phyloP scores from a whole-genome alignment of 2,113 vertebrate species.

The Callocephalon fimbriatum region DNA sequence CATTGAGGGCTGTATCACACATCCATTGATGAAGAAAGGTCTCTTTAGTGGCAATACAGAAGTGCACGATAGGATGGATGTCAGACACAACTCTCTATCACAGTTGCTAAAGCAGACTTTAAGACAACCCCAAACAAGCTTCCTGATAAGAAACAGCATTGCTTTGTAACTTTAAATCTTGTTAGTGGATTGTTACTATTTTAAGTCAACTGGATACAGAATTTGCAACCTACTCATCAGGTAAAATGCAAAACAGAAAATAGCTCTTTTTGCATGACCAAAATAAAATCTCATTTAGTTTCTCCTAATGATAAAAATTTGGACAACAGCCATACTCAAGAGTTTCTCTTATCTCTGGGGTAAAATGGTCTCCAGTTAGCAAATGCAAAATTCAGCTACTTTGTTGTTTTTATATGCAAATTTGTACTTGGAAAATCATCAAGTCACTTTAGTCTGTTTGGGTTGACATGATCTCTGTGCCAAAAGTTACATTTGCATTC shows the following conservation, averaged over 20 bases:
- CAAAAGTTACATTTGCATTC: slow-evolving; percentile 64
- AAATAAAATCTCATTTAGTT: slow-evolving; percentile 2
- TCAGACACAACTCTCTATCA: not conserved
- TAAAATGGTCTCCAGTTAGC: not conserved
- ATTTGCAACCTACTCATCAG: not conserved
- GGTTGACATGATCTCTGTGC: slow-evolving; percentile 40
- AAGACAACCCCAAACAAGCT: not conserved
- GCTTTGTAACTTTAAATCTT: not conserved
- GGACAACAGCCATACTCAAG: not conserved
- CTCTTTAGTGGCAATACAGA: not conserved
- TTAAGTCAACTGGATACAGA: not conserved
- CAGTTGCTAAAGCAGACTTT: not conserved
- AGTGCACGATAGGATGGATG: rapidly evolving
- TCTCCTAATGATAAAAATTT: slow-evolving; percentile 34
- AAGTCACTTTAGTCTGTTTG: slow-evolving; percentile 63
- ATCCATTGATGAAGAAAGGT: not conserved
- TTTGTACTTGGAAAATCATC: slow-evolving; percentile 66
- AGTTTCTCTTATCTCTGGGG: not conserved
- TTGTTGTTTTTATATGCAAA: slow-evolving; percentile 52
- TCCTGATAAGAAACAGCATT: not conserved
- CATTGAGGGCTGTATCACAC: not conserved
- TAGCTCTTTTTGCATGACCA: not conserved
- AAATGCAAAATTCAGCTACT: slow-evolving; percentile 24
- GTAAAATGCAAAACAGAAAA: not conserved
- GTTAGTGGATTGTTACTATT: not conserved